Percentiles rank a stretch among this genome's conserved stretches.
These are phyloP conservation scores for Heteractis magnifica DNA, from an alignment of 92 coral and sea anemone species.

Conservation along the genomic window DNA sequence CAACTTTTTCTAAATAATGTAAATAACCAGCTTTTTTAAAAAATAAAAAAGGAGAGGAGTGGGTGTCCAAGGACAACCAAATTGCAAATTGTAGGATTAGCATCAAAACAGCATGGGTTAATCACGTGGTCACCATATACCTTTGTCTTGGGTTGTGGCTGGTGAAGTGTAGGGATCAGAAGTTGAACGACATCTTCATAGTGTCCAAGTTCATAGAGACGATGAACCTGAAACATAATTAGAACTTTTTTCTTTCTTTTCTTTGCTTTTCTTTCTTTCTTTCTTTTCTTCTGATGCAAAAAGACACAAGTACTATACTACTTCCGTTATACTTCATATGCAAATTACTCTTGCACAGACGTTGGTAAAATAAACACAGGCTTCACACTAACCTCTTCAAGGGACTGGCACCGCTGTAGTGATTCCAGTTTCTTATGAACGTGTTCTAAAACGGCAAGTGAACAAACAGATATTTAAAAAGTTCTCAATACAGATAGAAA, in stretches of 20 bases:
- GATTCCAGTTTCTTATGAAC: conserved; percentile 97
- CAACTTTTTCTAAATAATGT: no score
- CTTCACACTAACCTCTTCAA: conserved; percentile 78
- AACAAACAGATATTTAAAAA: not conserved
- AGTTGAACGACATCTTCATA: conserved; percentile 90
- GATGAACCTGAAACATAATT: conserved; percentile 69
- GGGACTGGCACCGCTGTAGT: conserved; percentile 91
- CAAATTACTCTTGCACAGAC: not conserved
- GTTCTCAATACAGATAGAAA: not conserved
- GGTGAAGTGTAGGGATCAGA: conserved; percentile 83
- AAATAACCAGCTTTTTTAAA: no score
- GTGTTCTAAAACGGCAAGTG: conserved; percentile 42
- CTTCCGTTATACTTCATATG: no score
- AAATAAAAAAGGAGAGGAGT: no score
- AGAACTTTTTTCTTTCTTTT: not conserved
- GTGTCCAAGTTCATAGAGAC: conserved; percentile 80
- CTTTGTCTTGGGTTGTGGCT: conserved; percentile 92
- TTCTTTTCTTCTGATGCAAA: no score
- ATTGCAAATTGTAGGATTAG: no score
- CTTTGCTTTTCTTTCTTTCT: not conserved
- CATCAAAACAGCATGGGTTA: no score
- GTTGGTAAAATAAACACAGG: not conserved
- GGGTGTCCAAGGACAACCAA: no score
- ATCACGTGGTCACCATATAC: conserved; percentile 10
- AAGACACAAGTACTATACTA: no score